phyloP scores from a whole-genome alignment of 2,888 invertebrate genomes.

The Gasteruption jaculator region DNA sequence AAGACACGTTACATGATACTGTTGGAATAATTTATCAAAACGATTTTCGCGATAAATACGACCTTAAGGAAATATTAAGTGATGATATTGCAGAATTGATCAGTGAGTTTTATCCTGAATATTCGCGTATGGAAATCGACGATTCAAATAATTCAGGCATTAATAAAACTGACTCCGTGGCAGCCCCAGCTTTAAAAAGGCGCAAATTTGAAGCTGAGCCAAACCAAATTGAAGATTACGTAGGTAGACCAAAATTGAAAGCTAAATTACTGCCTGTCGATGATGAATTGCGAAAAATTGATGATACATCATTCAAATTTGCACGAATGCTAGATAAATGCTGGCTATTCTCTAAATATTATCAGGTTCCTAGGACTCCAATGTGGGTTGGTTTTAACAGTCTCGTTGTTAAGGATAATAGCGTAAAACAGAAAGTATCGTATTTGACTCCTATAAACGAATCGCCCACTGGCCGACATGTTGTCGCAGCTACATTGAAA shows the following conservation, averaged over 20 bases:
- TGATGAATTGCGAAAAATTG: constrained; percentile 6
- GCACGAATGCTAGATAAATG: constrained; percentile 11
- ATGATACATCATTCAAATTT: background rate
- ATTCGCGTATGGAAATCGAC: too few relatives aligned
- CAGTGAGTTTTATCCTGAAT: too few relatives aligned
- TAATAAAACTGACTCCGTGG: too few relatives aligned
- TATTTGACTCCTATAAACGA: constrained; percentile 32
- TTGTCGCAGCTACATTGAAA: constrained; percentile 31
- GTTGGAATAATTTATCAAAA: constrained; percentile 28
- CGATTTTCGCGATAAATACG: constrained; percentile 25
- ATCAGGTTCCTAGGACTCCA: constrained; percentile 25
- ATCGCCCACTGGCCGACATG: constrained; percentile 29
- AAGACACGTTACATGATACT: constrained; percentile 28
- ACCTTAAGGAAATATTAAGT: constrained; percentile 20
- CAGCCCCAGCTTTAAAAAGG: too few relatives aligned
- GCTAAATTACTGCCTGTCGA: constrained; percentile 14
- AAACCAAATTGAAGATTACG: constrained; percentile 13
- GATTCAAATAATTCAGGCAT: too few relatives aligned
- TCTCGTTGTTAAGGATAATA: constrained; percentile 22
- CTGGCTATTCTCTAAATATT: constrained; percentile 23
- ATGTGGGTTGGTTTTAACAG: constrained; percentile 34
- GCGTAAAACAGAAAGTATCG: constrained; percentile 22
- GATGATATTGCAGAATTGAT: constrained; percentile 14
- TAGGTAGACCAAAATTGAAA: constrained; percentile 13
- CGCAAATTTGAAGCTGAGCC: constrained; percentile 17